phyloP scores from a whole-genome alignment of 2,113 vertebrate genomes.

The Anas platyrhynchos region DNA sequence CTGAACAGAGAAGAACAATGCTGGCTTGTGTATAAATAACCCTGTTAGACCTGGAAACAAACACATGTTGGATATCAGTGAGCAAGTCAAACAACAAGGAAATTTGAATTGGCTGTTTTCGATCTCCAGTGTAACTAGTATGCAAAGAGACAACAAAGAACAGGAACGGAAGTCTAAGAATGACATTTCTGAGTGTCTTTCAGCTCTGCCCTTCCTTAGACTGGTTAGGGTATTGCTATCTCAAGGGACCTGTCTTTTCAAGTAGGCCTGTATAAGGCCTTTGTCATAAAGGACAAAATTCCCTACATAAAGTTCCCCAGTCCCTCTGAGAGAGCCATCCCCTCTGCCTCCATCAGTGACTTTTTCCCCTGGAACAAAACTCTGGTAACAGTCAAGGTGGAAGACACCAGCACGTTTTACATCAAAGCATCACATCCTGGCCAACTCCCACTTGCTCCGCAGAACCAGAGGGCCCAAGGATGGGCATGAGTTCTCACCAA shows the following conservation, averaged over 20 bases:
- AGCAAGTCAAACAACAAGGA: neutral
- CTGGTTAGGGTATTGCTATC: neutral
- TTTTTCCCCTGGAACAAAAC: neutral
- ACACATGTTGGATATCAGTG: neutral
- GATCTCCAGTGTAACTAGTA: neutral
- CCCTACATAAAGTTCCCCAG: neutral
- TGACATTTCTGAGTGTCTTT: neutral
- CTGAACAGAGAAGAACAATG: neutral
- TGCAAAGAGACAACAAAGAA: fast-evolving
- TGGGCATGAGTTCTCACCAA: neutral
- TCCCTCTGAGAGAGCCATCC: neutral
- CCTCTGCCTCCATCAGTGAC: neutral
- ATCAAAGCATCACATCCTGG: neutral
- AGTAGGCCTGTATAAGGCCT: neutral
- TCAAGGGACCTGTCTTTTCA: neutral
- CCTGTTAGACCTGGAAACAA: neutral
- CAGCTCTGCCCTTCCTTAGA: neutral
- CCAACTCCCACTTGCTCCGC: neutral
- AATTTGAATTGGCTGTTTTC: neutral
- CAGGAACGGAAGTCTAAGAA: neutral
- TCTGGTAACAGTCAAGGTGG: neutral
- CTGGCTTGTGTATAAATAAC: neutral
- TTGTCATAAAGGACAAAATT: neutral
- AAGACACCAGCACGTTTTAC: neutral
- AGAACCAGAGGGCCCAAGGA: neutral